Evolutionary conservation across 2,113 vertebrate species (phyloP).

Genomic region (Gyps fulvus): DNA sequence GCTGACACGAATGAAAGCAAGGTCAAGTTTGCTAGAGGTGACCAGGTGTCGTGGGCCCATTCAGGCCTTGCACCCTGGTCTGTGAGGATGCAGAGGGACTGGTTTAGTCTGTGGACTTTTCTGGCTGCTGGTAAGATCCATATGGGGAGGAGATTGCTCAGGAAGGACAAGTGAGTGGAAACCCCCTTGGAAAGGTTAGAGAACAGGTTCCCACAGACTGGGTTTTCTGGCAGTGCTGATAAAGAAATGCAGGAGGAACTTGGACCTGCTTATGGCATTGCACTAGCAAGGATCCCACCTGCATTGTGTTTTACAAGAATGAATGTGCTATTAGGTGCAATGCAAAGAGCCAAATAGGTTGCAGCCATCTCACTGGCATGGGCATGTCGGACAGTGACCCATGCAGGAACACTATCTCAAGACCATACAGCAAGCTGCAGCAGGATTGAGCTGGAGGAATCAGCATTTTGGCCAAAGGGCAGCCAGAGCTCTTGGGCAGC

Average conservation of each 20-base stretch:
- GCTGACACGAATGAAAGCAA: background rate
- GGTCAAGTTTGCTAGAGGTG: background rate
- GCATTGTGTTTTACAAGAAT: background rate
- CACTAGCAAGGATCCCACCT: background rate
- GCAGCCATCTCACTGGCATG: background rate
- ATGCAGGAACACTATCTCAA: background rate
- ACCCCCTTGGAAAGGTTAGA: background rate
- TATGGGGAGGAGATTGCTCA: background rate
- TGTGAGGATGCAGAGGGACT: background rate
- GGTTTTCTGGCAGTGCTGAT: background rate
- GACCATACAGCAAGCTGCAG: background rate
- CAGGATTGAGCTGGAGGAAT: background rate
- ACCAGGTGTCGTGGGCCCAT: background rate
- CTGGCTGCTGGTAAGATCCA: background rate
- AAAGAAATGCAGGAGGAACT: background rate
- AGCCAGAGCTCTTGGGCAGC: background rate
- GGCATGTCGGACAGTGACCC: background rate
- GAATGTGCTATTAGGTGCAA: background rate
- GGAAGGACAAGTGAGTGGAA: background rate
- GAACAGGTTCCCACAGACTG: background rate
- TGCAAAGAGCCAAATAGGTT: background rate
- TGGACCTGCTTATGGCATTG: background rate
- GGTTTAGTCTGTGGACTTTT: background rate
- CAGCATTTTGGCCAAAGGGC: background rate
- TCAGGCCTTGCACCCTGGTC: background rate